A percentile compares a stretch with the other conserved stretches of the same genome.
These are phyloP conservation scores for Drosophila nr. medialis DNA, from an alignment of 2,888 invertebrate species.

Conservation along the genomic window DNA sequence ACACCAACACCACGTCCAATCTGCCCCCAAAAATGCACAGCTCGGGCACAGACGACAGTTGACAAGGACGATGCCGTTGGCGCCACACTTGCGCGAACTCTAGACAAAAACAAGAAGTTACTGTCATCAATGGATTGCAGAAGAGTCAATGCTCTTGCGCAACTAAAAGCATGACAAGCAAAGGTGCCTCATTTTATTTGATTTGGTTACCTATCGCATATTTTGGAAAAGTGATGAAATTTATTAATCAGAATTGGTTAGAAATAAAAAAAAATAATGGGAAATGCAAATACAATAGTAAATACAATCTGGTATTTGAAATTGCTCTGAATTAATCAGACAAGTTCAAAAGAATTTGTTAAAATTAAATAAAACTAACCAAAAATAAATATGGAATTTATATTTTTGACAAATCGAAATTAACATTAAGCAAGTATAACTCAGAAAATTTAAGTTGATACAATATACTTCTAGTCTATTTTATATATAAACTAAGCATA, in stretches of 20 bases:
- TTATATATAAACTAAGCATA: no score
- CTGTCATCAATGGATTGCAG: not conserved
- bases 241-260: not conserved
- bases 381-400: no score
- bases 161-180: not conserved
- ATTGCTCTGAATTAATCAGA: not conserved
- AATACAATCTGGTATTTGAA: not conserved
- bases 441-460: no score
- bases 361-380: no score
- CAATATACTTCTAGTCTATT: no score
- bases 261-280: not conserved
- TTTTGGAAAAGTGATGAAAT: not conserved
- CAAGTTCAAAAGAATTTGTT: not conserved
- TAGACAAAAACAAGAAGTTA: conserved; percentile 56
- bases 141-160: conserved; percentile 3
- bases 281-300: not conserved
- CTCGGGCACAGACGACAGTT: conserved; percentile 35
- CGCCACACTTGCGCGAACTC: conserved; percentile 33
- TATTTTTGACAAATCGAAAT: no score
- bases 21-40: conserved; percentile 16
- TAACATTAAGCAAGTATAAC: no score
- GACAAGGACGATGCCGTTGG: conserved; percentile 44
- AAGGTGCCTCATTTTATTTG: not conserved
- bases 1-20: conserved; percentile 4
- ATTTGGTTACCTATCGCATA: not conserved